Conservation (phyloP, 2,113 vertebrate species). For the Daboia siamensis region DNA sequence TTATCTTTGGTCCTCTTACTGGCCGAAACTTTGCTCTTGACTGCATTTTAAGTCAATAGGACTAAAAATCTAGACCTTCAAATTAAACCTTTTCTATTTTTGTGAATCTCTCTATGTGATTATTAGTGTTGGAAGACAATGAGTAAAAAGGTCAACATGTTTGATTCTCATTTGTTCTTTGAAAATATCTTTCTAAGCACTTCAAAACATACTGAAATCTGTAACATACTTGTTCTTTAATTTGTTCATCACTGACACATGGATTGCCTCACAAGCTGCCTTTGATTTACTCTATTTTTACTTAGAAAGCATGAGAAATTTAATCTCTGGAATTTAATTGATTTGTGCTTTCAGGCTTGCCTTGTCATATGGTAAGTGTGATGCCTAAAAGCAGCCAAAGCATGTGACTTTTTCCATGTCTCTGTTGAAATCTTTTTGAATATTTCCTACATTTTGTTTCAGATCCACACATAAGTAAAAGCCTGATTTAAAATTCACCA, state of each 20-base stretch:
- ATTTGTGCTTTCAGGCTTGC: constrained; percentile 23
- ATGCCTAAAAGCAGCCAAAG: background rate
- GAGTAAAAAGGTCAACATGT: background rate
- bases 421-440: constrained; percentile 10
- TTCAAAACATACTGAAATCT: background rate
- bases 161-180: background rate
- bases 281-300: constrained; percentile 13
- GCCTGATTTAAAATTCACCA: constrained; percentile 26
- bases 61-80: background rate
- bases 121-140: background rate
- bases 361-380: constrained; percentile 7
- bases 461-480: constrained; percentile 20
- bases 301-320: constrained; percentile 2
- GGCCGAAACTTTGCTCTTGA: background rate
- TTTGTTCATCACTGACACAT: constrained; percentile 6
- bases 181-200: background rate
- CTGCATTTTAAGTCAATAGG: background rate
- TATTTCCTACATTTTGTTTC: constrained; percentile 35
- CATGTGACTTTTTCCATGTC: constrained; percentile 1
- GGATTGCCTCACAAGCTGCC: background rate
- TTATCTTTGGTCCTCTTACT: background rate
- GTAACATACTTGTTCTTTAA: background rate
- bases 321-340: constrained; percentile 12
- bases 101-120: background rate
- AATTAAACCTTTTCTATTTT: background rate